Base-by-base conservation (phyloP, 1,140 invertebrate species). In the Trigoniulus corallinus region DNA sequence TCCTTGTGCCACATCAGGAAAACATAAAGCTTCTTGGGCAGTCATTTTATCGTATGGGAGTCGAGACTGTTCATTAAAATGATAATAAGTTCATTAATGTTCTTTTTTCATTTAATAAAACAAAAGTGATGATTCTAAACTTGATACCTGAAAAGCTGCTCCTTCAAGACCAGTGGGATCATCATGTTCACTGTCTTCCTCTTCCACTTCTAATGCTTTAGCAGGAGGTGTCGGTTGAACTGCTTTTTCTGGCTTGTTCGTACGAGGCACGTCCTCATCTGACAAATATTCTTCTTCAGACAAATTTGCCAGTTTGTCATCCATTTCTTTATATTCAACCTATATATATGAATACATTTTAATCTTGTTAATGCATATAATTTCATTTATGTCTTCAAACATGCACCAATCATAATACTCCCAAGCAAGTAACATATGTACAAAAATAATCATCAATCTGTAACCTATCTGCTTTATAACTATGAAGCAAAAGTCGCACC, bases 31-130 rank as follows among this genome's bases (percentile, higher is more conserved):
- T 73, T 98, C 94, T 34, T 83, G 79, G 2, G 88, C 84, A 25
- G 88, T 93, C 75, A 97, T 79, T 64, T 94, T 94, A 64, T 94
- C 92, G 69, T 85, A 88, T 2, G 91, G 91, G 60, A 98, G 72
- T 51, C 93, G 76, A 56, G 86, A 89, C 65, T 92, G 87, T 68
- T 89, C 21, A 23, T 47, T 40, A 3, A 21, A 42, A 40, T 12
- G 10, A 10, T 47, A 10, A 4, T 49, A 12, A 39, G 18, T 18
- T 39, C n/a, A n/a, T n/a, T n/a, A n/a, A n/a, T n/a, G n/a, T n/a
- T 39, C 12, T 13, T 13, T 13, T 39, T 39, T 18, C 37, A 13
- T 18, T 39, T 39, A 39, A 39, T 39, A 39, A 18, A 39, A 13
- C 37, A 39, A 39, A 39, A n/a, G n/a, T n/a, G n/a, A 34, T 15